phyloP scores from a whole-genome alignment of 2,888 invertebrate species.

The Torymus auratus region DNA sequence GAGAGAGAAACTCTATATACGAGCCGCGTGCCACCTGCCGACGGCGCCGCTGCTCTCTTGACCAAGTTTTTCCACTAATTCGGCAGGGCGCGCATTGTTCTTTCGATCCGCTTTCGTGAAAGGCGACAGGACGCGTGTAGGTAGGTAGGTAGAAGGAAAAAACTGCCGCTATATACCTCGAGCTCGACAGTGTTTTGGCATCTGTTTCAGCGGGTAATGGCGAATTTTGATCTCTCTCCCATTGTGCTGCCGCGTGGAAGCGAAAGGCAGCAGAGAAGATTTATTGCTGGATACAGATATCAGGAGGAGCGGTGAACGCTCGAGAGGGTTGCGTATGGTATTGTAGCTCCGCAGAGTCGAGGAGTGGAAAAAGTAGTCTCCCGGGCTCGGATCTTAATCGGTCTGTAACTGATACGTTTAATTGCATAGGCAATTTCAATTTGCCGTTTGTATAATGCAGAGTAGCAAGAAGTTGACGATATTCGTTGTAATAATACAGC shows the following conservation, averaged over 20 bases:
- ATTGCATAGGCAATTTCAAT: not conserved
- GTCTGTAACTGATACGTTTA: not conserved
- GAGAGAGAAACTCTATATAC: not conserved
- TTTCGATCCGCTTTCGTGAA: too few species aligned
- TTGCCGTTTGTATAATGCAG: too few species aligned
- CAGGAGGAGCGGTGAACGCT: not conserved
- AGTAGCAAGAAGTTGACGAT: too few species aligned
- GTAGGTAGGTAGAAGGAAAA: too few species aligned
- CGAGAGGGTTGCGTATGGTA: not conserved
- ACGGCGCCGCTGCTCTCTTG: conserved; percentile 29
- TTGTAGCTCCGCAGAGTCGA: too few species aligned
- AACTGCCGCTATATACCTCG: too few species aligned
- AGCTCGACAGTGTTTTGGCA: conserved; percentile 48
- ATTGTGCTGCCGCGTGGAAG: too few species aligned
- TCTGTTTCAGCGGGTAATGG: conserved; percentile 14
- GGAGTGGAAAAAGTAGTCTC: not conserved
- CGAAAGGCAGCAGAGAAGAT: not conserved
- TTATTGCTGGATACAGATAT: not conserved
- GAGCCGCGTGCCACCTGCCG: conserved; percentile 68
- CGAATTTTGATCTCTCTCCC: not conserved
- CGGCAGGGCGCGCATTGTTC: not conserved
- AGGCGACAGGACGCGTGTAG: too few species aligned
- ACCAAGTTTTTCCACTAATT: conserved; percentile 53
- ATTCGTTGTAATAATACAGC: too few species aligned
- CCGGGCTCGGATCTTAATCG: too few species aligned